phyloP scores from a whole-genome alignment of 1,140 invertebrate species.

The Triops cancriformis region DNA sequence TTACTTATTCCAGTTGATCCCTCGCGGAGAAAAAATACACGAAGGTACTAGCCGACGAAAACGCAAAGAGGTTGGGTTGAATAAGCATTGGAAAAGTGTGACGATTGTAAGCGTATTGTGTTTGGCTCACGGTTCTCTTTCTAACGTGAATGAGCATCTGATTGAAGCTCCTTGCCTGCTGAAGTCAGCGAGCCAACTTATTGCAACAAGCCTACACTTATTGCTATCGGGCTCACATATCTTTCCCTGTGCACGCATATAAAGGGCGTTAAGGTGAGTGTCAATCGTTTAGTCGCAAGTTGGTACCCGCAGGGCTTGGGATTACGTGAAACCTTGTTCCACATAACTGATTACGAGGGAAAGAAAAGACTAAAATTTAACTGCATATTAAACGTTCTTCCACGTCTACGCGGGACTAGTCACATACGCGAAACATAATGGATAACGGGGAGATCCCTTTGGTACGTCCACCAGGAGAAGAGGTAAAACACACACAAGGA shows the following conservation, averaged over 20 bases:
- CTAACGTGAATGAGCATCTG: not conserved
- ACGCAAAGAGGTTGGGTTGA: not conserved
- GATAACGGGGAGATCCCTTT: slow-evolving; percentile 1
- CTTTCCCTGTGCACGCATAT: not conserved
- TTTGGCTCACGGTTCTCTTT: not conserved
- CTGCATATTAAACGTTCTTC: not conserved
- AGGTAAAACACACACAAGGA: not conserved
- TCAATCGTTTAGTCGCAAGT: not conserved
- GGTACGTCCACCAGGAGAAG: not conserved
- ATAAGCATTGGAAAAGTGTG: not conserved
- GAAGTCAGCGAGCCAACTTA: not conserved
- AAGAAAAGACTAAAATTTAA: not conserved
- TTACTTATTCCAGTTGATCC: not conserved
- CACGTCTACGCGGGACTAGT: not conserved
- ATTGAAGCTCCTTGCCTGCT: not conserved
- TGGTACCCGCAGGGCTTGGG: not conserved
- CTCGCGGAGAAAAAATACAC: not conserved
- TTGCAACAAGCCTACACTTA: not conserved
- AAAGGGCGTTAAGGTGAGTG: not conserved
- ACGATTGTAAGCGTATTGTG: not conserved
- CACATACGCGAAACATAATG: not conserved
- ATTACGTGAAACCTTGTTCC: not conserved
- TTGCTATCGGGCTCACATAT: not conserved
- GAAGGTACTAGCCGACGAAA: not conserved
- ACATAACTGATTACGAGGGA: too few species aligned